Percentiles rank a stretch among this genome's conserved stretches.
Conservation (phyloP, 1,140 invertebrate genomes). For the Zaprionus inermis region DNA sequence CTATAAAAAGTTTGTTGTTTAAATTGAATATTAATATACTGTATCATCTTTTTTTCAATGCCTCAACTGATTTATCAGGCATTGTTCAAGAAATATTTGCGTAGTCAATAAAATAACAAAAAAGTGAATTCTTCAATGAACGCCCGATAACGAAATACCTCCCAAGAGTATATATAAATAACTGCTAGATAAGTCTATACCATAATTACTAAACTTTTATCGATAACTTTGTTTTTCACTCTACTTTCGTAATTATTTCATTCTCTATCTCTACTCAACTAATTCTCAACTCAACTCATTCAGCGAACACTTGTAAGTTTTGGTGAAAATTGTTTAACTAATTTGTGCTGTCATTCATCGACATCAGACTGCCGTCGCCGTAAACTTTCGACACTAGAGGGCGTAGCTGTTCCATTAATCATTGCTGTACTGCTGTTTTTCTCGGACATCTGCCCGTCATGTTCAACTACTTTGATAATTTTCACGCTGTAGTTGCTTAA, state of each 20-base stretch:
- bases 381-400: slow-evolving; percentile 34
- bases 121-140: background rate
- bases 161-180: background rate
- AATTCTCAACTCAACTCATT: background rate
- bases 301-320: slow-evolving; percentile 7
- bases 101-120: background rate
- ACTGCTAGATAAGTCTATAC: background rate
- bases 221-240: slow-evolving; percentile 2
- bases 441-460: slow-evolving; percentile 68
- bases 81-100: background rate
- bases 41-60: background rate
- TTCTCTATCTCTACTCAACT: background rate
- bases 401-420: slow-evolving; percentile 59
- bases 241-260: background rate
- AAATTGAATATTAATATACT: background rate
- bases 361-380: slow-evolving; percentile 4
- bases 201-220: background rate
- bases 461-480: slow-evolving; percentile 79
- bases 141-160: background rate
- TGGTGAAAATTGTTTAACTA: slow-evolving; percentile 16
- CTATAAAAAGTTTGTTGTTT: no score
- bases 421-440: slow-evolving; percentile 40
- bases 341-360: slow-evolving; percentile 28
- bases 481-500: slow-evolving; percentile 63
- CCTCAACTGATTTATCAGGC: background rate